Evolutionary conservation across 2,797 vertebrate genomes (phyloP).

Genomic region (Centroberyx gerrardi): DNA sequence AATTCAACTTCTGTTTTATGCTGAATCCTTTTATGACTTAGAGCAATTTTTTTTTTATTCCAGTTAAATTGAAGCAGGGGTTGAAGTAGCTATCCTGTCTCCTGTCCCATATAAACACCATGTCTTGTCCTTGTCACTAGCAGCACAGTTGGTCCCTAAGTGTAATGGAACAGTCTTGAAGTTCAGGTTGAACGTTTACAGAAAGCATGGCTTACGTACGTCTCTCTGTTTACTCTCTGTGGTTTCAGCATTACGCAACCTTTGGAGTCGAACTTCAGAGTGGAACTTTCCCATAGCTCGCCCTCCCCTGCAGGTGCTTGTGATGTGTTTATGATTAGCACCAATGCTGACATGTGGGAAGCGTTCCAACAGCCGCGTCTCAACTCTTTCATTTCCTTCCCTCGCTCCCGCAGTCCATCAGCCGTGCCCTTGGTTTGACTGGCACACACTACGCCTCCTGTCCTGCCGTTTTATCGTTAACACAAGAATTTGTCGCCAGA

Average conservation of each 20-base stretch:
- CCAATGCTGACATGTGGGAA: conserved; percentile 40
- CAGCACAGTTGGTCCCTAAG: neutral
- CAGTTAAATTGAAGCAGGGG: too few relatives aligned
- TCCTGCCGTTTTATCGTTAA: conserved; percentile 2
- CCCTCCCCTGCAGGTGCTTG: conserved; percentile 57
- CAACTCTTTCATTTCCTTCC: neutral
- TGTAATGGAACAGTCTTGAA: conserved; percentile 19
- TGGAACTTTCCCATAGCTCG: conserved; percentile 65
- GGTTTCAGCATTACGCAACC: conserved; percentile 58
- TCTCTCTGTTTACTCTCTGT: conserved; percentile 55
- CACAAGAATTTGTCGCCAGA: conserved; percentile 17
- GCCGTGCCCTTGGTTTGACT: neutral
- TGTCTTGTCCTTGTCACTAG: neutral
- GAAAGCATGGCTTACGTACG: conserved; percentile 25
- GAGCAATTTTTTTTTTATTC: too few relatives aligned
- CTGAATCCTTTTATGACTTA: too few relatives aligned
- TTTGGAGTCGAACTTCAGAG: conserved; percentile 52
- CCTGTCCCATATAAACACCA: neutral
- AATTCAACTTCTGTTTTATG: too few relatives aligned
- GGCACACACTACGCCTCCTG: neutral
- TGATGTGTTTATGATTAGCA: conserved; percentile 53
- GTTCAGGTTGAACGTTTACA: conserved; percentile 43
- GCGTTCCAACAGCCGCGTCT: conserved; percentile 35
- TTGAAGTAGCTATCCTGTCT: too few relatives aligned
- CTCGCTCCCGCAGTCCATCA: neutral